Evolutionary conservation across 2,113 vertebrate genomes (phyloP).

Genomic region (Hydrochoerus hydrochaeris): DNA sequence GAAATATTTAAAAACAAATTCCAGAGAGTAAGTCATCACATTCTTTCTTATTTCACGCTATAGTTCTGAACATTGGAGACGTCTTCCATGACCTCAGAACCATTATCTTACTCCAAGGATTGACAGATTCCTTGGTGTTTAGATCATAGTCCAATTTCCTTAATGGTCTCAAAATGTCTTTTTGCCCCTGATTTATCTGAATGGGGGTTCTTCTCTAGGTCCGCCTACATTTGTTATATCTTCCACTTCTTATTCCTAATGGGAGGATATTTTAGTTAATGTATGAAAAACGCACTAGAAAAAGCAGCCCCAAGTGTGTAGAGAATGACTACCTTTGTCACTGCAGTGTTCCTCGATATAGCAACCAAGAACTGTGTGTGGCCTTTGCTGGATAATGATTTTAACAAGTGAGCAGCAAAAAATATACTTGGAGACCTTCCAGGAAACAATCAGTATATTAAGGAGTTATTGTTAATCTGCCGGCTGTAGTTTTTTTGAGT

Average conservation of each 20-base stretch:
- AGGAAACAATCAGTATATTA: background rate
- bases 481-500: background rate
- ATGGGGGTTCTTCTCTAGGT: background rate
- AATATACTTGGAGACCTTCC: background rate
- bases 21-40: background rate
- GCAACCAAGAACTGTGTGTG: background rate
- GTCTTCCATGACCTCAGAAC: background rate
- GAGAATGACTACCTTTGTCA: background rate
- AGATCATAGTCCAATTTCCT: background rate
- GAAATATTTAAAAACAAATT: background rate
- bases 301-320: background rate
- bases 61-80: background rate
- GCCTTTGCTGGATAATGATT: background rate
- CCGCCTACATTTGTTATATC: background rate
- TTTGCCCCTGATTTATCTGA: background rate
- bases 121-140: background rate
- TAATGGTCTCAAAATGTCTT: background rate
- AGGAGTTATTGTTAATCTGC: background rate
- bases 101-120: background rate
- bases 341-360: background rate
- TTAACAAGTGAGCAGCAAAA: background rate
- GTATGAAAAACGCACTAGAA: background rate
- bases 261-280: background rate
- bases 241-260: background rate
- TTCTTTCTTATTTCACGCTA: background rate